phyloP scores from a whole-genome alignment of 2,113 vertebrate genomes.

The Alosa alosa region DNA sequence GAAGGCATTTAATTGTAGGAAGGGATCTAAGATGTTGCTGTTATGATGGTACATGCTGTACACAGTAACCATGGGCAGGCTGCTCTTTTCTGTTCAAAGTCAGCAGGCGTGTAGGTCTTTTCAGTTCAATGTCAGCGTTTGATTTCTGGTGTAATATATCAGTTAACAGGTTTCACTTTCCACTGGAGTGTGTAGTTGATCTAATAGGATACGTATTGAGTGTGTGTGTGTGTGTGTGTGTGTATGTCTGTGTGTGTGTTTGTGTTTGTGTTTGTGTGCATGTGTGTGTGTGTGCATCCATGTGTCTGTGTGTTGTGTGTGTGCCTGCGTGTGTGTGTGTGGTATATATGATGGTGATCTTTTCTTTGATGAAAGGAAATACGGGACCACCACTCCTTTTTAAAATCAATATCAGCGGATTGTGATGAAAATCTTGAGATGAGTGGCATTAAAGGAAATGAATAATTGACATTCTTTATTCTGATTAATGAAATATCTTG shows the following conservation, averaged over 20 bases:
- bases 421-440: slow-evolving; percentile 36
- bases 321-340: background rate
- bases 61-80: background rate
- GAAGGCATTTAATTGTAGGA: background rate
- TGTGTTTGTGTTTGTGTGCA: background rate
- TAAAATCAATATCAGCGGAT: slow-evolving; percentile 26
- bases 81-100: background rate
- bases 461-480: slow-evolving; percentile 14
- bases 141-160: slow-evolving; percentile 3
- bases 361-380: slow-evolving; percentile 15
- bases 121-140: background rate
- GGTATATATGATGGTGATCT: background rate
- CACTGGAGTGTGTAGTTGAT: background rate
- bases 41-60: background rate
- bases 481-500: slow-evolving; percentile 1
- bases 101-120: background rate
- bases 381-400: slow-evolving; percentile 9
- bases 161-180: slow-evolving; percentile 11
- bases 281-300: background rate
- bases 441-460: slow-evolving; percentile 14
- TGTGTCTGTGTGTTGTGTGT: background rate
- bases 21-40: background rate
- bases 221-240: background rate
- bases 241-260: background rate
- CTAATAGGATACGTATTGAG: slow-evolving; percentile 2